A percentile compares a stretch with the other conserved stretches of the same genome.
Evolutionary conservation across 2,888 invertebrate species (phyloP).

Genomic region (Acleris holmiana): DNA sequence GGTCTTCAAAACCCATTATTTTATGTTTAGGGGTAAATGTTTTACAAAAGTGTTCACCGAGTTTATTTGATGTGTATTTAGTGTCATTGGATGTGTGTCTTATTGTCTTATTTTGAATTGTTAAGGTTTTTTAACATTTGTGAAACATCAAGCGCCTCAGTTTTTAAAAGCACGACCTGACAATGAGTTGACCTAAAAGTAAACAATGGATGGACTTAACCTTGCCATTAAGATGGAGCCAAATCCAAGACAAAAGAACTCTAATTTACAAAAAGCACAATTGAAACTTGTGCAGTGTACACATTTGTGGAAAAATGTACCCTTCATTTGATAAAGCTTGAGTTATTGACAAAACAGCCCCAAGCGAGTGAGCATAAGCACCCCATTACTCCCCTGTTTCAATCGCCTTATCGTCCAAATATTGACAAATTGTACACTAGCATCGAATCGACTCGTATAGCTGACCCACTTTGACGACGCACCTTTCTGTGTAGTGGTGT

Average conservation of each 20-base stretch:
- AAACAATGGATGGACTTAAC: conserved; percentile 24
- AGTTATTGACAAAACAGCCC: conserved; percentile 1
- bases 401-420: conserved; percentile 3
- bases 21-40: too few species aligned
- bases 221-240: neutral
- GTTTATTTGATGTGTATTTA: too few species aligned
- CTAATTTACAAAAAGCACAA: conserved; percentile 15
- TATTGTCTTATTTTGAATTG: too few species aligned
- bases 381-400: too few species aligned
- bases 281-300: neutral
- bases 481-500: too few species aligned
- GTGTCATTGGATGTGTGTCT: too few species aligned
- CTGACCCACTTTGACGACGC: too few species aligned
- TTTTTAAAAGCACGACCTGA: neutral
- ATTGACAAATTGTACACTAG: neutral
- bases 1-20: too few species aligned
- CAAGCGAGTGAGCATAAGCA: neutral
- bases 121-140: too few species aligned
- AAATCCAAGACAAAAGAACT: conserved; percentile 5
- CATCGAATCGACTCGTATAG: too few species aligned
- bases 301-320: conserved; percentile 1
- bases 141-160: neutral
- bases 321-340: conserved; percentile 3
- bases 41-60: too few species aligned
- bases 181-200: conserved; percentile 13